A percentile compares a stretch with the other conserved stretches of the same genome.
Evolutionary conservation across 2,888 invertebrate species (phyloP).

Genomic region (Melangyna quadrimaculata): DNA sequence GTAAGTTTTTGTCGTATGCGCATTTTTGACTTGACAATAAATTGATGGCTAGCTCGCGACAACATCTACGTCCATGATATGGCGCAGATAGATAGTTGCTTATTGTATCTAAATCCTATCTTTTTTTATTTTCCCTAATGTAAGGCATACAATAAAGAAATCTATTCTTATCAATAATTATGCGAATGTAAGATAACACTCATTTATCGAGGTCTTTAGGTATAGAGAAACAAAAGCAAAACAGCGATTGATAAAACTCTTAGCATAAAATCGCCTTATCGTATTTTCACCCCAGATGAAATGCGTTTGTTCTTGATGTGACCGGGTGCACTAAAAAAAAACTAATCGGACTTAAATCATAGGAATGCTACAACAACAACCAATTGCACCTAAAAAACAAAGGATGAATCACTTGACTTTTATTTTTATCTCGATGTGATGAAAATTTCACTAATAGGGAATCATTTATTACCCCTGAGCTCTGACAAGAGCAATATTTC

Average conservation of each 20-base stretch:
- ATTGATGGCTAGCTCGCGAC: conserved; percentile 6
- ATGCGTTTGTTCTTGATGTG: background rate
- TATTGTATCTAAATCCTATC: background rate
- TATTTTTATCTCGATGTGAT: background rate
- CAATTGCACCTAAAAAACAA: background rate
- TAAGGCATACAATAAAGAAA: conserved; percentile 43
- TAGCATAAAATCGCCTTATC: conserved; percentile 19
- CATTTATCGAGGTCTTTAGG: background rate
- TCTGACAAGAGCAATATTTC: background rate
- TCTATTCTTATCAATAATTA: conserved; percentile 34
- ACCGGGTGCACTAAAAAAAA: background rate
- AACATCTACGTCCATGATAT: background rate
- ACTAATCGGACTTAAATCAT: background rate
- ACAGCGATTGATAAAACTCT: conserved; percentile 7
- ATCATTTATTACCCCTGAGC: background rate
- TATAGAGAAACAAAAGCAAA: background rate
- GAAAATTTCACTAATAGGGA: background rate
- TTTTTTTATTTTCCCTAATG: background rate
- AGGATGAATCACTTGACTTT: background rate
- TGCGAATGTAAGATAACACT: conserved; percentile 12
- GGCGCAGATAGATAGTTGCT: conserved; percentile 15
- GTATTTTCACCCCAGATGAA: conserved; percentile 15
- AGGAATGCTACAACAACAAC: background rate
- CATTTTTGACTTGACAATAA: background rate
- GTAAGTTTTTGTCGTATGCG: conserved; percentile 15